These are phyloP conservation scores for Mellivora capensis DNA, from an alignment of 2,113 vertebrate genomes.

Conservation along the genomic window DNA sequence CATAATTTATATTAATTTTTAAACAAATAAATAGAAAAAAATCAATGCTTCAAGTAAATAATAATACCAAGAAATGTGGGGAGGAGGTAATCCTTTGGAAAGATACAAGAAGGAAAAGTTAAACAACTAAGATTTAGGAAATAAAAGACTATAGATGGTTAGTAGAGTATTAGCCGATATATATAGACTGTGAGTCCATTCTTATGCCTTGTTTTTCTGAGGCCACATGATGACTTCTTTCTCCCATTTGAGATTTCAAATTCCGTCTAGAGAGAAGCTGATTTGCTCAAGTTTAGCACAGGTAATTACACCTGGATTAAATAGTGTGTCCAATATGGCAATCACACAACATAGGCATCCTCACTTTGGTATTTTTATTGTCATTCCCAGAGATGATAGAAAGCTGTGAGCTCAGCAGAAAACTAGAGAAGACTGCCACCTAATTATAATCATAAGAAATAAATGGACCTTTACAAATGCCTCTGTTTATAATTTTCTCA, in stretches of 20 bases:
- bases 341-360: accelerated
- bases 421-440: not conserved
- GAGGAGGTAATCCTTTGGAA: not conserved
- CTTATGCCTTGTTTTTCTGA: not conserved
- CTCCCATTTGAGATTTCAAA: not conserved
- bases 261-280: not conserved
- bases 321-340: not conserved
- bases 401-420: not conserved
- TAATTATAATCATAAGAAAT: not conserved
- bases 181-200: not conserved
- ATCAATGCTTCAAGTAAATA: not conserved
- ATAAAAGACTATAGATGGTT: not conserved
- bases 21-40: not conserved
- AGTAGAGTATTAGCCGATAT: accelerated
- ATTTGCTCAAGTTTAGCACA: not conserved
- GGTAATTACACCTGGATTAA: not conserved
- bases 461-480: not conserved
- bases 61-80: not conserved
- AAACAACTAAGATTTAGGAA: not conserved
- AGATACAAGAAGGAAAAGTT: not conserved
- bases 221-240: not conserved
- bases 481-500: not conserved
- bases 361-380: not conserved
- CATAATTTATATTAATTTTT: not conserved
- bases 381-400: not conserved